Percentiles rank a stretch among this genome's conserved stretches.
phyloP scores from a whole-genome alignment of 2,113 vertebrate species.

The Xiphophorus hellerii region DNA sequence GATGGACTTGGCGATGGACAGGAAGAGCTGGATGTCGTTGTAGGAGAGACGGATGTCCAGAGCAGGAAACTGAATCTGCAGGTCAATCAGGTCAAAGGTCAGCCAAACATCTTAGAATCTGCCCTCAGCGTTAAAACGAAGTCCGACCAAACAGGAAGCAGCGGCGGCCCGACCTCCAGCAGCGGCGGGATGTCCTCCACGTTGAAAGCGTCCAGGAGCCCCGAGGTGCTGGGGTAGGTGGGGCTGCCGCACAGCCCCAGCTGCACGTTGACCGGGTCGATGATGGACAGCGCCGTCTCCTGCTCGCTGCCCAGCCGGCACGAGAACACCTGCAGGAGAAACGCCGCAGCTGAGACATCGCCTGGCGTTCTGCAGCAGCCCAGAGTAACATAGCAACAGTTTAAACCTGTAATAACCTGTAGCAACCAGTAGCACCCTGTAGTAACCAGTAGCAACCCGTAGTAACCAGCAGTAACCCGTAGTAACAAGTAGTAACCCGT shows the following conservation, averaged over 20 bases:
- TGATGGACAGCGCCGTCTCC: conserved; percentile 94
- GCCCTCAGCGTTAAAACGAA: not conserved
- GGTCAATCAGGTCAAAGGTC: conserved; percentile 12
- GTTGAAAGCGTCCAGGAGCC: conserved; percentile 95
- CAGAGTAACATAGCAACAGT: not conserved
- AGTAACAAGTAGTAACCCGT: no score
- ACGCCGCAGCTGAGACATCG: not conserved
- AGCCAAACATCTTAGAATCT: not conserved
- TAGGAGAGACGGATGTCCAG: conserved; percentile 96
- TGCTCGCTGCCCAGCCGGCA: conserved; percentile 95
- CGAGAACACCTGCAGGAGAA: conserved; percentile 87
- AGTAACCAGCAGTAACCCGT: no score
- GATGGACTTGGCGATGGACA: conserved; percentile 95
- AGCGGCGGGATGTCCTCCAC: conserved; percentile 94
- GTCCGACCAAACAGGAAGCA: not conserved
- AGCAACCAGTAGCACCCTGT: no score
- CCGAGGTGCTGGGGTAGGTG: conserved; percentile 91
- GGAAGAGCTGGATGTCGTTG: conserved; percentile 95
- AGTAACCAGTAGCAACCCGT: no score
- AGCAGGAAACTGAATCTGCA: conserved; percentile 92
- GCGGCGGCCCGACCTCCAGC: conserved; percentile 84
- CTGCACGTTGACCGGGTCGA: conserved; percentile 95
- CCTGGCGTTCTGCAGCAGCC: no score
- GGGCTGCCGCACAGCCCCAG: conserved; percentile 93
- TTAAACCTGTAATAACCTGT: no score